Base-by-base conservation (phyloP, 2,113 vertebrate species). In the Leucoraja erinaceus region DNA sequence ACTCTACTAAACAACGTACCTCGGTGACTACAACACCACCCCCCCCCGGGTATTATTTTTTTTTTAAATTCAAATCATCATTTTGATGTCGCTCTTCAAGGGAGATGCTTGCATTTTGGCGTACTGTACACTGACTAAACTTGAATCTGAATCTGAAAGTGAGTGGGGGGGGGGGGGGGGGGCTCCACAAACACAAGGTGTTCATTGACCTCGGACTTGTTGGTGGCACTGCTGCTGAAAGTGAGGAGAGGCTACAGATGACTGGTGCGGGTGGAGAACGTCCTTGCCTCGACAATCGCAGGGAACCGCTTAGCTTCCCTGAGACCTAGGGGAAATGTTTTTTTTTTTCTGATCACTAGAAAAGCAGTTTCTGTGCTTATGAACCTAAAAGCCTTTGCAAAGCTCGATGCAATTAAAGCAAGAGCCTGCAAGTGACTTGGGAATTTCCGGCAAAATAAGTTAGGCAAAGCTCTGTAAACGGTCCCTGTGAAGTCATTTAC, bases 361-460 rank as follows among this genome's bases (percentile, higher is more conserved):
- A 47, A 96, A 96, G 95, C 94, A 91, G 83, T 94, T 96, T 96
- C 96, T 96, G 95, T 96, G 96, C 96, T 95, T 95, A 96, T 96
- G 95, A 47, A 95, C 94, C 94, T 95, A 95, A 95, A 95, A 95
- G 96, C 95, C 96, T 96, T 88, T 63, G 97, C 96, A 95, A 96
- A 96, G 95, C 96, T 94, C 95, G 95, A 96, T 97, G 96, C 96
- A 96, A 97, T 97, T 97, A 96, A 96, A 97, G 95, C 81, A 12
- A 96, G 94, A 96, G 96, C 96, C 96, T 97, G 95, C 94, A 94
- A 93, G 95, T 78, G 61, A 94, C 96, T 95, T 94, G 96, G 96
- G 97, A 96, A 96, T 96, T 91, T 95, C 95, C 95, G 95, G 33
- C 94, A 96, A 97, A 97, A 97, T 96, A 96, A 96, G 96, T 96